Evolutionary conservation across 1,140 invertebrate species (phyloP), one percentile per base, ranked within the genome.

Genomic region (Thaumetopoea pityocampa): DNA sequence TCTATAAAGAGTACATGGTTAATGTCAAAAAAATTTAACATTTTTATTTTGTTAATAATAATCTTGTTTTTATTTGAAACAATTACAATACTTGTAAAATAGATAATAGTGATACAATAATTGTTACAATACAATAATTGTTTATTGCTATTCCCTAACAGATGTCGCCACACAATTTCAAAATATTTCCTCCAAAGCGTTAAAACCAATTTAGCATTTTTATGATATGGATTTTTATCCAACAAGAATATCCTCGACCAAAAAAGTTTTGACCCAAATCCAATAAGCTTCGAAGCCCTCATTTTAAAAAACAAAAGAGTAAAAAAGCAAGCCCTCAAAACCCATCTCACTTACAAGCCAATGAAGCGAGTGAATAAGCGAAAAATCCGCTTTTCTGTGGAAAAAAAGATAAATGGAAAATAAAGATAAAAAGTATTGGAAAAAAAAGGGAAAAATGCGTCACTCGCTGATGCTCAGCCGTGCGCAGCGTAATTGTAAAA

Each of bases 301-400:
- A 52, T 64, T 67, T 61, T 46, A 54, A 44, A 69, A 72, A 80
- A 76, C 62, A 74, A 65, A 78, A 69, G 46, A 54, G 51, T 32
- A 44, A 57, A 69, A 60, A 77, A 70, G 34, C 32, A 23, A 49
- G 47, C 55, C 51, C 59, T 56, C 62, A 37, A 63, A 71, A 69
- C 47, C 72, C 72, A 70, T 77, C 70, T 78, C 78, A 72, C 71
- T 82, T 82, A 72, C 70, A 62, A 78, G 76, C 74, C 76, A 82
- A 82, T 80, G 78, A 82, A 77, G 78, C 76, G 72, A 67, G 74
- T 70, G 74, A 82, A 82, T 78, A 82, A 78, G 73, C 76, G 76
- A 79, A 79, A 80, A 82, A 82, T 82, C 76, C 70, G 65, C 66
- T 76, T 56, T 58, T 34, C 49, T 69, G 72, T 78, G 74, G 74